Evolutionary conservation across 2,888 invertebrate species (phyloP), one percentile per base, ranked within the genome.

Genomic region (Sycophila texana): DNA sequence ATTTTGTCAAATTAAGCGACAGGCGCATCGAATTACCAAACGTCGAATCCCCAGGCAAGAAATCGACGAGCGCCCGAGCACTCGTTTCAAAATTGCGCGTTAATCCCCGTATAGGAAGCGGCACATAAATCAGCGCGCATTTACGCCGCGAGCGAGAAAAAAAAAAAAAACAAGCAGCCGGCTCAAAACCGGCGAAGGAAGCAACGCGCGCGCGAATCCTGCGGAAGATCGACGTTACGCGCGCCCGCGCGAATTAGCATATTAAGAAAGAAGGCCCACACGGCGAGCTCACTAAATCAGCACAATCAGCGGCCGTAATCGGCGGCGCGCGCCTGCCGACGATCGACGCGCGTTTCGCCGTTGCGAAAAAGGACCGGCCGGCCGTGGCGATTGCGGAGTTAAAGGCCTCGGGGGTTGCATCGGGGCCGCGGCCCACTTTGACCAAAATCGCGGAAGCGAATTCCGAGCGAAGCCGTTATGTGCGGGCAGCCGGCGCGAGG

Each of bases 191-290:
- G 39, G 39, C 39, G 7, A 26, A 39, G 16, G 22, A 57, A 18
- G n/a, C 51, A 30, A 58, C 20, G 51, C 71, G 30, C 66, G 20
- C 53, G 60, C 73, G 55, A 3, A 26, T 39, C 51, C 72, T n/a
- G n/a, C n/a, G 60, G 66, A 66, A 73, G 67, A 67, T 61, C 16
- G 39, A 4, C 39, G 5, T 39, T 39, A 26, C 13, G 2, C 30
- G 20, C 39, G 47, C 30, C 22, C 70, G 63, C 53, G 57, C 47
- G 65, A 75, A 79, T 79, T 79, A 79, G 79, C 79, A 75, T 79
- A 75, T 79, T 71, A 75, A 66, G 74, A 79, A 79, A 79, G 74
- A 79, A 74, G 74, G 20, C 53, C 18, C 51, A 16, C 47, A 3
- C 16, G 1, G 58, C 81, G 39, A 18, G 70, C 55, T 26, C 2